These are phyloP conservation scores for Ciconia maguari DNA, from an alignment of 2,113 vertebrate genomes.

Conservation along the genomic window DNA sequence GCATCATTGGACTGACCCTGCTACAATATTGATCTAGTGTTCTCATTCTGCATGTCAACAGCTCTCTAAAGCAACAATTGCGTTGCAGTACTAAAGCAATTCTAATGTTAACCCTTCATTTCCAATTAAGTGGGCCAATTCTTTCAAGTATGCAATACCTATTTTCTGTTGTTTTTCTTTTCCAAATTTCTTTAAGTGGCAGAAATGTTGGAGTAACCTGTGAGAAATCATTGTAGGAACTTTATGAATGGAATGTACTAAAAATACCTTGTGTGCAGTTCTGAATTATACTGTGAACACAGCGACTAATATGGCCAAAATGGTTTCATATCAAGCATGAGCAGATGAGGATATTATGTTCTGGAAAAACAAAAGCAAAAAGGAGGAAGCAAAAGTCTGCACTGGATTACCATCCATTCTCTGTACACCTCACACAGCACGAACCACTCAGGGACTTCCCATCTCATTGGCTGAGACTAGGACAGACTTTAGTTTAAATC, in stretches of 20 bases:
- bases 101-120: not conserved
- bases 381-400: conserved; percentile 64
- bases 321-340: conserved; percentile 41
- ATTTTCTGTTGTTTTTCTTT: not conserved
- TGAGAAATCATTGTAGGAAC: conserved; percentile 45
- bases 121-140: conserved; percentile 28
- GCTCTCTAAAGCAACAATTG: conserved; percentile 21
- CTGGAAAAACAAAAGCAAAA: conserved; percentile 36
- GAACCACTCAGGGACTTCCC: conserved; percentile 35
- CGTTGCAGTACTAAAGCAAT: not conserved
- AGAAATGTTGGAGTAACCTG: conserved; percentile 48
- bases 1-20: conserved; percentile 9
- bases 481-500: conserved; percentile 71
- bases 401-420: conserved; percentile 67
- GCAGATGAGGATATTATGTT: conserved; percentile 40
- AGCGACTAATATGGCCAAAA: conserved; percentile 31
- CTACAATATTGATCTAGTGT: conserved; percentile 16
- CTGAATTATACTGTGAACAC: conserved; percentile 26
- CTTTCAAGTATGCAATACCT: conserved; percentile 25
- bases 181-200: not conserved
- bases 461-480: conserved; percentile 37
- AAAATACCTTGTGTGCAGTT: conserved; percentile 50
- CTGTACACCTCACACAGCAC: conserved; percentile 68
- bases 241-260: conserved; percentile 84
- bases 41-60: not conserved